phyloP scores from a whole-genome alignment of 2,888 invertebrate species.

The Hypomecis punctinalis region DNA sequence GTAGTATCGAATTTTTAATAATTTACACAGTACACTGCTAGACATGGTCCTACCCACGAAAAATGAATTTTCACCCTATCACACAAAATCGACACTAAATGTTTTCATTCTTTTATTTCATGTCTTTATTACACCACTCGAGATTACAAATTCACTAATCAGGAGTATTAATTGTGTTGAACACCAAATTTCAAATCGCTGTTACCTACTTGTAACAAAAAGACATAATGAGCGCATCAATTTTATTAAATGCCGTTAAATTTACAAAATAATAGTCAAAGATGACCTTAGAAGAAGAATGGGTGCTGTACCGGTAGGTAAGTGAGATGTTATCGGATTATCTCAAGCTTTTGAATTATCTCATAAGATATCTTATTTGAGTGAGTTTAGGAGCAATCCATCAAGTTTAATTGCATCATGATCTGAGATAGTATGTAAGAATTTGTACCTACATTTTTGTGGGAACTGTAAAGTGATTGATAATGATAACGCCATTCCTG shows the following conservation, averaged over 20 bases:
- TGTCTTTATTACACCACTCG: too few relatives aligned
- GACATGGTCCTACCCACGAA: too few relatives aligned
- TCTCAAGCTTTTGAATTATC: slow-evolving; percentile 18
- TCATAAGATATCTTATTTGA: slow-evolving; percentile 18
- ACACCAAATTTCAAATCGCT: too few relatives aligned
- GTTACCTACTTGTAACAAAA: too few relatives aligned
- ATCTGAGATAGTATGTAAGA: slow-evolving; percentile 12
- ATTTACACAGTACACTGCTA: too few relatives aligned
- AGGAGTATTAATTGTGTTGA: too few relatives aligned
- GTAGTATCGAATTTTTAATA: too few relatives aligned
- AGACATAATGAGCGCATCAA: neutral
- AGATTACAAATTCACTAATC: too few relatives aligned
- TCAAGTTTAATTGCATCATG: slow-evolving; percentile 23
- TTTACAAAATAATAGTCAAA: slow-evolving; percentile 42
- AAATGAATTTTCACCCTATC: too few relatives aligned
- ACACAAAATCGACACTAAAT: too few relatives aligned
- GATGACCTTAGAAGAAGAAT: slow-evolving; percentile 33
- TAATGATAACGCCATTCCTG: neutral
- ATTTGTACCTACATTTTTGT: neutral
- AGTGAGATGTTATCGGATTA: slow-evolving; percentile 17
- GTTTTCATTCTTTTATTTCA: too few relatives aligned
- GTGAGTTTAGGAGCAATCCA: slow-evolving; percentile 21
- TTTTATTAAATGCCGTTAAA: slow-evolving; percentile 38
- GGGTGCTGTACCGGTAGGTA: slow-evolving; percentile 15
- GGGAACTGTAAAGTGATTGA: slow-evolving; percentile 9